Conservation (phyloP, 2,888 invertebrate genomes). For the Camptogramma bilineatum region DNA sequence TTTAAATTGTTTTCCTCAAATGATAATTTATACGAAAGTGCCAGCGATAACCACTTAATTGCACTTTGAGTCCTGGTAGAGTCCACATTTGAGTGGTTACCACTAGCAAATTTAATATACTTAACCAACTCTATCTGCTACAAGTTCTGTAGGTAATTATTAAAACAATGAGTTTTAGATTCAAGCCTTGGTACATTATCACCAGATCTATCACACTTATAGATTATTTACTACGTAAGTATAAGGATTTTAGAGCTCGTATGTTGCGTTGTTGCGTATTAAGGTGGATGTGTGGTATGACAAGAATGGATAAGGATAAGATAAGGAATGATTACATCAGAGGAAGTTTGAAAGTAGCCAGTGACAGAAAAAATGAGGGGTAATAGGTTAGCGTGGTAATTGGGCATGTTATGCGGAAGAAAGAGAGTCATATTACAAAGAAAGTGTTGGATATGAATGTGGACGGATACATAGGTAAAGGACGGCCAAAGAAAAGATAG, state of each 20-base stretch:
- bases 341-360: too few species aligned
- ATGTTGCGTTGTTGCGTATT: background rate
- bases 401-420: too few species aligned
- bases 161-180: background rate
- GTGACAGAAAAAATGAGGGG: too few species aligned
- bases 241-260: background rate
- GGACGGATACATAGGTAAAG: too few species aligned
- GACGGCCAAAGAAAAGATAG: too few species aligned
- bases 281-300: too few species aligned
- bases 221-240: background rate
- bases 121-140: background rate
- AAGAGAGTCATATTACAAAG: too few species aligned
- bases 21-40: slow-evolving; percentile 5
- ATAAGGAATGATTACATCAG: too few species aligned
- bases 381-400: too few species aligned
- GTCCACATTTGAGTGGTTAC: background rate
- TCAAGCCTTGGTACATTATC: background rate
- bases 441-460: too few species aligned
- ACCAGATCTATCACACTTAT: background rate
- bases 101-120: too few species aligned
- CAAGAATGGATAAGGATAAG: too few species aligned
- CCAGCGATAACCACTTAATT: background rate
- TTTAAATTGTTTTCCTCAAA: slow-evolving; percentile 18
- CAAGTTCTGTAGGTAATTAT: background rate
- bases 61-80: background rate